Conservation (phyloP, 1,140 invertebrate species). For the Bombus confusus region DNA sequence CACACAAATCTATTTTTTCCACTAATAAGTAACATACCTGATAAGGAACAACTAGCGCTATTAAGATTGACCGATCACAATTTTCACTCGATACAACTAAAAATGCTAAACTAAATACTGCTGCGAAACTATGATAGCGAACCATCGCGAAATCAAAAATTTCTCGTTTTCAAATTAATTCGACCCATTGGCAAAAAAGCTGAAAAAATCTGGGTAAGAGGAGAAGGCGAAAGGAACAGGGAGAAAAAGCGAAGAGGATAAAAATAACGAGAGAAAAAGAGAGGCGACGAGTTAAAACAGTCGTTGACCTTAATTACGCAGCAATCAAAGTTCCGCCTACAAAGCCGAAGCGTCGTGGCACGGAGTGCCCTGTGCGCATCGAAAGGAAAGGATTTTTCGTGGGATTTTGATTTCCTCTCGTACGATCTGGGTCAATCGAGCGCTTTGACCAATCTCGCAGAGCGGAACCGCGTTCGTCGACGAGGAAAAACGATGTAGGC, state of each 20-base stretch:
- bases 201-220: background rate
- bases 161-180: background rate
- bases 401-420: constrained; percentile 4
- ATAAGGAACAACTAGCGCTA: too few relatives aligned
- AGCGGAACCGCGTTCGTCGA: background rate
- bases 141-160: background rate
- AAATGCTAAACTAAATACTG: too few relatives aligned
- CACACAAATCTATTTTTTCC: too few relatives aligned
- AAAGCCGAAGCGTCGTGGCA: constrained; percentile 17
- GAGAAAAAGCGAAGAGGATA: background rate
- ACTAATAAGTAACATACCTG: too few relatives aligned
- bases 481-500: background rate
- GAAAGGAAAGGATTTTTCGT: constrained; percentile 4
- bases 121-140: too few relatives aligned
- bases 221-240: background rate
- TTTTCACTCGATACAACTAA: too few relatives aligned
- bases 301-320: constrained; percentile 37
- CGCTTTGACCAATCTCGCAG: constrained; percentile 17
- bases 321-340: constrained; percentile 33
- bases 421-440: constrained; percentile 2
- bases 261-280: background rate
- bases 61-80: too few relatives aligned
- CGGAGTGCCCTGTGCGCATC: background rate
- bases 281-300: constrained; percentile 10
- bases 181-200: background rate